Evolutionary conservation across 2,113 vertebrate genomes (phyloP), one percentile per base, ranked within the genome.

Genomic region (Abramis brama): DNA sequence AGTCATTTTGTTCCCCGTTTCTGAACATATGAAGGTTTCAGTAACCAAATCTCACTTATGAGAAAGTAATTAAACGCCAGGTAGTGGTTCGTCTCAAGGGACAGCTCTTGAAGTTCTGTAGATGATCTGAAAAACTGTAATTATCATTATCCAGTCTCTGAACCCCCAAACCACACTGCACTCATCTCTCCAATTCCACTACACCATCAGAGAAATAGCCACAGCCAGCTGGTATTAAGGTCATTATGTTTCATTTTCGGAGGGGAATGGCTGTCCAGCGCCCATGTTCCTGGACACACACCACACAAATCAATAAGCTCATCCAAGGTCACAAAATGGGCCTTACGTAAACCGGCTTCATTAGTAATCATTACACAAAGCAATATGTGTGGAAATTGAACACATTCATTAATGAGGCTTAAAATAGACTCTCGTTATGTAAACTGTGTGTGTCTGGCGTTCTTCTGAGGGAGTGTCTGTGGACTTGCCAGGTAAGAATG

Each of bases 161-260:
- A 77, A 84, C n/a, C 84, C 74, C 82, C 70, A 73, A 64, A 75
- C 83, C 83, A 62, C 23, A 50, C 81, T 7, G 27, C 75, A 19
- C 76, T 81, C 13, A 66, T 70, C 70, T 83, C 50, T 86, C 45
- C 60, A 64, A 19, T 66, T 50, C 47, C 50, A 6, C 45, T 79
- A 47, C 52, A 77, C 66, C 79, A 82, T 25, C 73, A 52, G 80
- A 74, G 89, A 82, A 89, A 92, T 90, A 90, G 89, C 88, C 85
- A 89, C 78, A 50, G 47, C 79, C 71, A 76, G 57, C 85, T 86
- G 76, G 70, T 66, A 80, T 85, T 87, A 66, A 80, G 68, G 77
- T 68, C 57, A 87, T 87, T 90, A 89, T 91, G 87, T 91, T 92
- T 92, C 77, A 91, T 91, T 66, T 68, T 75, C 60, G 81, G 30